phyloP scores from a whole-genome alignment of 2,888 invertebrate genomes.

The Melieria picta region DNA sequence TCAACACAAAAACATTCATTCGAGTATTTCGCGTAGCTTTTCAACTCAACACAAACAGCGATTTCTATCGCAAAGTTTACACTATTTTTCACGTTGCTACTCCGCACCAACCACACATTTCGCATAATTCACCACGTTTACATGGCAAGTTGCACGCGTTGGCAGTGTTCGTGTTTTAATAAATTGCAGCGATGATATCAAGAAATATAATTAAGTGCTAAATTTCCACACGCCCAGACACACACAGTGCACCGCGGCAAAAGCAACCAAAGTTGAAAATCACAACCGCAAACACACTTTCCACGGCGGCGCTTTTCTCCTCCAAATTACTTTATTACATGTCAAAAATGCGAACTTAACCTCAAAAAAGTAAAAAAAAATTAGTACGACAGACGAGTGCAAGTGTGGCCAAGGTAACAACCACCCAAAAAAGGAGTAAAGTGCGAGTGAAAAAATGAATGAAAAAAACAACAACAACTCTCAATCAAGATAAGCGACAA shows the following conservation, averaged over 20 bases:
- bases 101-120: constrained; percentile 10
- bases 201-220: constrained; percentile 43
- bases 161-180: constrained; percentile 19
- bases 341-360: constrained; percentile 17
- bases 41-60: too few relatives aligned
- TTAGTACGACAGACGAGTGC: neutral
- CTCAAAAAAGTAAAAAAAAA: constrained; percentile 3
- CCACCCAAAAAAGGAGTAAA: neutral
- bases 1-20: too few relatives aligned
- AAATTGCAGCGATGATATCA: constrained; percentile 40
- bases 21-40: too few relatives aligned
- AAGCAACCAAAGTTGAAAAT: constrained; percentile 11
- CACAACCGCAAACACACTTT: neutral
- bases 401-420: too few relatives aligned
- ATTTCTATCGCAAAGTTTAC: constrained; percentile 5
- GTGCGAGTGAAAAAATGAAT: neutral
- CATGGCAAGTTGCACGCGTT: too few relatives aligned
- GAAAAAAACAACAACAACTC: constrained; percentile 20
- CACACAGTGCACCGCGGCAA: constrained; percentile 11
- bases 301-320: neutral
- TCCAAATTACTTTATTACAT: constrained; percentile 26
- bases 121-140: too few relatives aligned
- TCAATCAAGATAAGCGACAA: constrained; percentile 30
- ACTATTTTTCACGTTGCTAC: constrained; percentile 11
- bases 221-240: constrained; percentile 36